Evolutionary conservation across 2,888 invertebrate genomes (phyloP).

Genomic region (Lissocephala sabroskyi): DNA sequence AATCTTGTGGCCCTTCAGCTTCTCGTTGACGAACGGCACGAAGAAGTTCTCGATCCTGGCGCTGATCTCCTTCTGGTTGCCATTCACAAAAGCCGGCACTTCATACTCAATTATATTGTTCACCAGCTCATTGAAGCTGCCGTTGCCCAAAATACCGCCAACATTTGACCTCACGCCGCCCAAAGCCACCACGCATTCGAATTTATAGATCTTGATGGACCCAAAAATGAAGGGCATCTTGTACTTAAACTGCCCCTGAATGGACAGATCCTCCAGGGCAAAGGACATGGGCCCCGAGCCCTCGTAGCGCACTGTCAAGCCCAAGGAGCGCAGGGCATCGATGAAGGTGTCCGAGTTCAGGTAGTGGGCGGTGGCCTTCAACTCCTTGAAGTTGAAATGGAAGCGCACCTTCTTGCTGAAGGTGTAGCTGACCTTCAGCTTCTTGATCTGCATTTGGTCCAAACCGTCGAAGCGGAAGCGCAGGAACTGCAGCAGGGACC

Average conservation of each 20-base stretch:
- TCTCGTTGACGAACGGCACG: slow-evolving; percentile 52
- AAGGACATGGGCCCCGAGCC: slow-evolving; percentile 59
- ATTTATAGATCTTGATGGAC: slow-evolving; percentile 66
- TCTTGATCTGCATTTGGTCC: slow-evolving; percentile 52
- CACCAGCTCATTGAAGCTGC: slow-evolving; percentile 45
- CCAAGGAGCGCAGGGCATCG: slow-evolving; percentile 47
- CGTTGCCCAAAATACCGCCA: slow-evolving; percentile 64
- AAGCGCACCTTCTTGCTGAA: slow-evolving; percentile 61
- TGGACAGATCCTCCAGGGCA: slow-evolving; percentile 48
- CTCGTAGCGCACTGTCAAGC: slow-evolving; percentile 56
- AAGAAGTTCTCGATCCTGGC: slow-evolving; percentile 38
- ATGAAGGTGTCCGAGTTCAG: slow-evolving; percentile 50
- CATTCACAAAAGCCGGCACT: slow-evolving; percentile 52
- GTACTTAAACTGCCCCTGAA: slow-evolving; percentile 66
- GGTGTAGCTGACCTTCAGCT: slow-evolving; percentile 59
- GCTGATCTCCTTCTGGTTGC: slow-evolving; percentile 54
- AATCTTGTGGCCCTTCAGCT: slow-evolving; percentile 60
- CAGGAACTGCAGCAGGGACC: slow-evolving; percentile 45
- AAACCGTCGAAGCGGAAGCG: slow-evolving; percentile 68
- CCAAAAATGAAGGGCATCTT: slow-evolving; percentile 65
- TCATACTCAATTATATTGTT: slow-evolving; percentile 55
- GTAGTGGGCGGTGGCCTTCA: slow-evolving; percentile 47
- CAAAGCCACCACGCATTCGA: slow-evolving; percentile 45
- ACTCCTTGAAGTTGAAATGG: slow-evolving; percentile 44
- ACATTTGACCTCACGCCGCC: slow-evolving; percentile 58